Conservation (phyloP, 2,113 vertebrate genomes). For the Silurus glanis region DNA sequence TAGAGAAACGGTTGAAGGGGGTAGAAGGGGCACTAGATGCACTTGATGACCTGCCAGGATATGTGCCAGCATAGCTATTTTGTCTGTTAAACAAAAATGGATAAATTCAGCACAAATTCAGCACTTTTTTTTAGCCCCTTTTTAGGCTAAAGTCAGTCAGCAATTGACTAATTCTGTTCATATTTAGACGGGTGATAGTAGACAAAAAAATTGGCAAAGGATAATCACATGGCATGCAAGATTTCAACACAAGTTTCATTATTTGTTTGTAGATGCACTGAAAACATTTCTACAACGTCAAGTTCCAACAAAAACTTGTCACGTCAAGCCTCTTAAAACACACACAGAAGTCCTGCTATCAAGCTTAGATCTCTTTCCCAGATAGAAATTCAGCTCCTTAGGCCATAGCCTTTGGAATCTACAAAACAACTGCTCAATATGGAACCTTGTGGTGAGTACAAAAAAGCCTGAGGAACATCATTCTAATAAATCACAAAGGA, state of each 20-base stretch:
- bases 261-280: background rate
- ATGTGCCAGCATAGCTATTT: constrained; percentile 71
- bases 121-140: background rate
- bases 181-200: background rate
- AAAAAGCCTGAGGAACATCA: background rate
- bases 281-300: constrained; percentile 1
- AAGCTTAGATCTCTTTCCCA: background rate
- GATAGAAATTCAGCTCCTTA: background rate
- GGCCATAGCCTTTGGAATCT: background rate
- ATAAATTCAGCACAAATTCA: background rate
- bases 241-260: background rate
- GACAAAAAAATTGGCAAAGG: background rate
- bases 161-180: background rate
- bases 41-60: constrained; percentile 70
- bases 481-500: background rate
- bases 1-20: constrained; percentile 59
- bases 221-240: background rate
- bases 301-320: background rate
- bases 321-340: background rate
- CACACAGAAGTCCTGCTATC: background rate
- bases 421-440: background rate
- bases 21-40: constrained; percentile 68
- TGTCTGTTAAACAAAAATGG: constrained; percentile 68
- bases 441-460: background rate
- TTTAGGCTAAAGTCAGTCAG: background rate